These are phyloP conservation scores for Monodelphis domestica DNA, from an alignment of 2,797 vertebrate genomes.

Conservation along the genomic window DNA sequence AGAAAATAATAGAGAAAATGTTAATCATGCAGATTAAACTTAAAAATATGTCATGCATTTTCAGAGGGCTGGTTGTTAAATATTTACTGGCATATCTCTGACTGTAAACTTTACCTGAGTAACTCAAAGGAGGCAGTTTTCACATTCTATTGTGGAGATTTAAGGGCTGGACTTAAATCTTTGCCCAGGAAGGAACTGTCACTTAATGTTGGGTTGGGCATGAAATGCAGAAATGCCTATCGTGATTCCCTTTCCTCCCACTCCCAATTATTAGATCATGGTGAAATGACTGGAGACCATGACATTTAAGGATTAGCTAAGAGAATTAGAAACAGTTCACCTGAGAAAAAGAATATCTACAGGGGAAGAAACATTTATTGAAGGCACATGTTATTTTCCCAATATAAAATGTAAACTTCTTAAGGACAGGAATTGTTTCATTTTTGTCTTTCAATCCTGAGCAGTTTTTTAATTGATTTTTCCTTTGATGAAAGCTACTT, in stretches of 20 bases:
- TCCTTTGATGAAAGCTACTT: constrained; percentile 39
- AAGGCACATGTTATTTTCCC: not conserved
- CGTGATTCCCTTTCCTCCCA: not conserved
- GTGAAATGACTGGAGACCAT: not conserved
- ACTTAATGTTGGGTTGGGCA: not conserved
- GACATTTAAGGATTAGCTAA: not conserved
- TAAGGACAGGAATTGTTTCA: not conserved
- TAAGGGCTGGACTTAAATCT: not conserved
- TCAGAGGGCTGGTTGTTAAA: not conserved
- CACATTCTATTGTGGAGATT: not conserved
- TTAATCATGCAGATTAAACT: not conserved
- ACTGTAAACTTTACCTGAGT: not conserved
- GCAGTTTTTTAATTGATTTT: constrained; percentile 35
- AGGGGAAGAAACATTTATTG: not conserved
- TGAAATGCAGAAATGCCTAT: not conserved
- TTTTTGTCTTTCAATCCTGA: not conserved
- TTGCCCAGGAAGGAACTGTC: not conserved
- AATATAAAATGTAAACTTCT: not conserved
- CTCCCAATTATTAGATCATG: not conserved
- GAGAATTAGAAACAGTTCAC: not conserved
- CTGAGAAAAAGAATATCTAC: not conserved
- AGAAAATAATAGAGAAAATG: not conserved
- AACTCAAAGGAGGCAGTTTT: not conserved
- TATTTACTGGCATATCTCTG: not conserved
- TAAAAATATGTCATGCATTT: not conserved